Evolutionary conservation across 2,113 vertebrate genomes (phyloP).

Genomic region (Brachyistius frenatus): DNA sequence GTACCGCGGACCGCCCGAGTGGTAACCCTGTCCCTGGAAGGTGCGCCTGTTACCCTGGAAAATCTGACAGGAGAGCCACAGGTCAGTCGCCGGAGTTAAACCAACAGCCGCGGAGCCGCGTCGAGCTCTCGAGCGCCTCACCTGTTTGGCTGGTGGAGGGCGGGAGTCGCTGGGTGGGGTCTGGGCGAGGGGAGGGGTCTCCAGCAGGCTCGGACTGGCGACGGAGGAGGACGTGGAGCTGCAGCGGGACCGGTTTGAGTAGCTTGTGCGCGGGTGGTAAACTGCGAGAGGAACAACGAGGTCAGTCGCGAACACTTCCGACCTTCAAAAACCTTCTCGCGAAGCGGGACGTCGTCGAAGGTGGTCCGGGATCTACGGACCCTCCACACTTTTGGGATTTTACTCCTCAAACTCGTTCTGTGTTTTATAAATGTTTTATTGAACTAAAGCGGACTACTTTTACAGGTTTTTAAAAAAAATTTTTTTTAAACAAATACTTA

Average conservation of each 20-base stretch:
- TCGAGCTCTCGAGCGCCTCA: slow-evolving; percentile 51
- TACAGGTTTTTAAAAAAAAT: too few relatives aligned
- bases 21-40: slow-evolving; percentile 85
- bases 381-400: too few relatives aligned
- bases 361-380: too few relatives aligned
- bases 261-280: slow-evolving; percentile 93
- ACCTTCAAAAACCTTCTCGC: not conserved
- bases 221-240: slow-evolving; percentile 84
- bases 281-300: slow-evolving; percentile 75
- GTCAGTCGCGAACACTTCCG: not conserved
- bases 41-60: slow-evolving; percentile 81
- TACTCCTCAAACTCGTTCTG: too few relatives aligned
- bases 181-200: slow-evolving; percentile 72
- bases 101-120: too few relatives aligned
- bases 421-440: too few relatives aligned
- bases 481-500: too few relatives aligned
- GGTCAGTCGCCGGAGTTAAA: not conserved
- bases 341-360: not conserved
- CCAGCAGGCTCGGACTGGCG: slow-evolving; percentile 62
- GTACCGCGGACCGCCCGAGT: slow-evolving; percentile 84
- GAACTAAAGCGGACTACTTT: too few relatives aligned
- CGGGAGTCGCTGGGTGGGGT: slow-evolving; percentile 70
- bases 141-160: slow-evolving; percentile 87
- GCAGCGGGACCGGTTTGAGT: slow-evolving; percentile 90
- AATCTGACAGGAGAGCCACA: slow-evolving; percentile 76